These are phyloP conservation scores for Pelecanus crispus DNA, from an alignment of 2,113 vertebrate genomes.

Conservation along the genomic window DNA sequence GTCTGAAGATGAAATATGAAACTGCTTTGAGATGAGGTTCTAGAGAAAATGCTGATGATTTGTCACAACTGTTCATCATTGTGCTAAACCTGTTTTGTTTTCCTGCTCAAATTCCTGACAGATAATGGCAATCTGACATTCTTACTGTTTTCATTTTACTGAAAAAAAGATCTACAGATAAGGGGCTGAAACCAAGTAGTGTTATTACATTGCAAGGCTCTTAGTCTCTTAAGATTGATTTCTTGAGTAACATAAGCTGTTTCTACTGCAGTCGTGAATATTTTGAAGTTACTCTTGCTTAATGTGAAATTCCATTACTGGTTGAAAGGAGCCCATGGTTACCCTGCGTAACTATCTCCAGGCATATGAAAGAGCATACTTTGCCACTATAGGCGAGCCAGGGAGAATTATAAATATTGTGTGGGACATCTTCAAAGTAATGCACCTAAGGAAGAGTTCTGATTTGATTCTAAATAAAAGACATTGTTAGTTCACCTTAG, in stretches of 20 bases:
- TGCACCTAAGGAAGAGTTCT: not conserved
- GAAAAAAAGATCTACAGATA: slow-evolving; percentile 34
- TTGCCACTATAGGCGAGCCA: not conserved
- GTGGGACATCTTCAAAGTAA: not conserved
- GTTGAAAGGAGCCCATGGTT: not conserved
- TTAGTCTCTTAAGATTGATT: slow-evolving; percentile 44
- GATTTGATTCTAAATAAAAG: not conserved
- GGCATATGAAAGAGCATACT: not conserved
- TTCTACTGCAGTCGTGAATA: slow-evolving; percentile 7
- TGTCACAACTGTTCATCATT: slow-evolving; percentile 52
- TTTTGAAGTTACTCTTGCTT: slow-evolving; percentile 29
- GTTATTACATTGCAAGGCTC: slow-evolving; percentile 30
- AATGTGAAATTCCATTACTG: not conserved
- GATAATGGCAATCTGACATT: slow-evolving; percentile 41
- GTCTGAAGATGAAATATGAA: slow-evolving; percentile 54
- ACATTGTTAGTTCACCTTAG: not conserved
- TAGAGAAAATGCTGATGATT: slow-evolving; percentile 48
- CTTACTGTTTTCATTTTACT: slow-evolving; percentile 53
- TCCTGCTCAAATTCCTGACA: slow-evolving; percentile 51
- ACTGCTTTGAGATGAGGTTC: slow-evolving; percentile 48
- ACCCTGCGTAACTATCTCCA: not conserved
- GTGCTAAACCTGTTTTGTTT: slow-evolving; percentile 58
- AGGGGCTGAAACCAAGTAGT: slow-evolving; percentile 45
- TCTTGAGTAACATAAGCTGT: slow-evolving; percentile 21
- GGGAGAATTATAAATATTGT: not conserved